phyloP scores from a whole-genome alignment of 2,888 invertebrate species.

The Mesoligia furuncula region DNA sequence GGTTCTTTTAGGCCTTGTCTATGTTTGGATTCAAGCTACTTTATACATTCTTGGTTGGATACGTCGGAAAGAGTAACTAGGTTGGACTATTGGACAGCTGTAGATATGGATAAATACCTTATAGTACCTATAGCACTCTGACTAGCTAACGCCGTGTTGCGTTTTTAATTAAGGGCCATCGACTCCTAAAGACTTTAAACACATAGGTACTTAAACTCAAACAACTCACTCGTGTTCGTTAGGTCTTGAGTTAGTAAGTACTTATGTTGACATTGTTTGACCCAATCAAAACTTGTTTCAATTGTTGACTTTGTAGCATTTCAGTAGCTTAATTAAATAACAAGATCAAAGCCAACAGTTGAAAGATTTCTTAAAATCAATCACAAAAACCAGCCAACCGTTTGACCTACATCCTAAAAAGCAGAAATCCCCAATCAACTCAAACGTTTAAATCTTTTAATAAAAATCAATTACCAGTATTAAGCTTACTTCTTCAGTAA shows the following conservation, averaged over 20 bases:
- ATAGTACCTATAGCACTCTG: not conserved
- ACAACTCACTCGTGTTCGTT: too few species aligned
- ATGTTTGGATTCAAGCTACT: not conserved
- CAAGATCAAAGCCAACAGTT: slow-evolving; percentile 9
- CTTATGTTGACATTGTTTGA: too few species aligned
- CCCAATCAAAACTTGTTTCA: not conserved
- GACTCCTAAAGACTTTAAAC: not conserved
- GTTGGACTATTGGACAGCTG: not conserved
- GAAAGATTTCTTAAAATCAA: slow-evolving; percentile 28
- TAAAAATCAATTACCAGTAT: slow-evolving; percentile 50
- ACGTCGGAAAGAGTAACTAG: not conserved
- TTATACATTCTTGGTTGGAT: not conserved
- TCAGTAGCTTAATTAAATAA: slow-evolving; percentile 26
- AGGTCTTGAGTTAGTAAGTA: not conserved
- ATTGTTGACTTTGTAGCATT: not conserved
- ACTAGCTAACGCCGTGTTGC: not conserved
- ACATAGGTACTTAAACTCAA: too few species aligned
- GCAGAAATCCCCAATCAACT: slow-evolving; percentile 38
- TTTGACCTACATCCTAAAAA: slow-evolving; percentile 37
- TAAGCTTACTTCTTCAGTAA: slow-evolving; percentile 41
- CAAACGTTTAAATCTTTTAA: slow-evolving; percentile 51
- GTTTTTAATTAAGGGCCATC: not conserved
- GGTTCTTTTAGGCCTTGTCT: not conserved
- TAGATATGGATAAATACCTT: not conserved
- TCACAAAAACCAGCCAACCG: slow-evolving; percentile 10